Evolutionary conservation across 1,140 invertebrate species (phyloP), one percentile per base, ranked within the genome.

Genomic region (Conus betulinus): DNA sequence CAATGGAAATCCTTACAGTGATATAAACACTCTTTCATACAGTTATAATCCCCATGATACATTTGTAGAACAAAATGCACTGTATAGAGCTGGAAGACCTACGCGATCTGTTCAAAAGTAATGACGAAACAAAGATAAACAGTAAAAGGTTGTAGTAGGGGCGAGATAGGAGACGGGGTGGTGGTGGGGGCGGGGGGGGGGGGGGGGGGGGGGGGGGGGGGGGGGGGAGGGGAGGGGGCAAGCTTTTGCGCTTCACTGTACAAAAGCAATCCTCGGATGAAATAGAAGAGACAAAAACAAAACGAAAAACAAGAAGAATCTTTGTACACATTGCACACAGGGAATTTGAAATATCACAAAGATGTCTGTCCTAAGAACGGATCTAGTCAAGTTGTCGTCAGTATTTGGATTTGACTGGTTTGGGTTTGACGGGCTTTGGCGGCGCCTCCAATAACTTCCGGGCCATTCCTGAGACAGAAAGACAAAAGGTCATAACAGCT

Each of bases 401-500:
- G 74, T 87, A 87, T 76, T 87, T 87, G 39, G 85, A 87, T n/a
- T 87, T 87, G 23, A 53, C 52, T 53, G 8, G 71, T 57, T 87
- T 87, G 15, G 52, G 13, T 39, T 87, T 87, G 51, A 20, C 23
- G 10, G 39, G 53, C 17, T 87, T 87, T n/a, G 85, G 71, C 20
- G 85, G 85, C 7, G 51, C 51, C 17, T 87, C 85, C 53, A 87
- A n/a, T 13, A 87, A 52, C 71, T 87, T 87, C n/a, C 85, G 71
- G 23, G 85, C 85, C 51, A 74, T 67, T 87, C 85, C 85, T 87
- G 85, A 6, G 55, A 63, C n/a, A 60, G 17, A 84, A n/a, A 84
- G 55, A 84, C 27, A 84, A 25, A 39, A 15, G 6, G n/a, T 5
- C 52, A 39, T 39, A 55, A 55, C 23, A 10, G 57, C n/a, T 5